Evolutionary conservation across 2,113 vertebrate species (phyloP), one percentile per base, ranked within the genome.

Genomic region (Buteo buteo): DNA sequence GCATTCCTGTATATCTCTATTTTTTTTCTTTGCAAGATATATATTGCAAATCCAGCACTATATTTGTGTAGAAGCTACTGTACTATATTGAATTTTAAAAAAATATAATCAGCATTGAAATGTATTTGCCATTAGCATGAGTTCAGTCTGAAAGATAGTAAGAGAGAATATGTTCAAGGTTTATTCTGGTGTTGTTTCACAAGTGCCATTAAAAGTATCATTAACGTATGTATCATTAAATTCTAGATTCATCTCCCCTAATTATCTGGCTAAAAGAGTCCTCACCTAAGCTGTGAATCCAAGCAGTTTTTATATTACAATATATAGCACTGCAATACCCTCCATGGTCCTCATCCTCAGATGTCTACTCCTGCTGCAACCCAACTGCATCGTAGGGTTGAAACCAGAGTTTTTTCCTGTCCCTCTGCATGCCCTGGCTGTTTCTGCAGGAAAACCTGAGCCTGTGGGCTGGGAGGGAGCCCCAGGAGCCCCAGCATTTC

Each of bases 381-480:
- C 45, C 72, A 40, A 1, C 49, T 40, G 26, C 26, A 10, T 36
- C 18, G 24, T 36, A 57, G 24, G 44, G 16, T 72, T 72, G 54
- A 76, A 47, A 16, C 17, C 3, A 6, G n/a, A 58, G 9, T 17
- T 79, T 21, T 40, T 40, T 87, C 22, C 70, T 67, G 13, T 25
- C 14, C 22, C 24, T 67, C 25, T 76, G 52, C 7, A 5, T 65
- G 44, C 7, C 28, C 34, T 86, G 66, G 20, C 49, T 72, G 26
- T 34, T 88, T 64, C 70, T 90, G 42, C 28, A 86, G 85, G 31
- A 65, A 47, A 82, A 57, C 10, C 42, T 71, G 79, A 81, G 50
- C 64, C 45, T 0, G 0, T 32, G 28, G 14, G 16, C 49, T 80
- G 10, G 5, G 9, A 19, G 22, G n/a, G 11, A 78, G 54, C 9